phyloP scores from a whole-genome alignment of 2,797 vertebrate genomes.

The Lindbergichthys nudifrons region DNA sequence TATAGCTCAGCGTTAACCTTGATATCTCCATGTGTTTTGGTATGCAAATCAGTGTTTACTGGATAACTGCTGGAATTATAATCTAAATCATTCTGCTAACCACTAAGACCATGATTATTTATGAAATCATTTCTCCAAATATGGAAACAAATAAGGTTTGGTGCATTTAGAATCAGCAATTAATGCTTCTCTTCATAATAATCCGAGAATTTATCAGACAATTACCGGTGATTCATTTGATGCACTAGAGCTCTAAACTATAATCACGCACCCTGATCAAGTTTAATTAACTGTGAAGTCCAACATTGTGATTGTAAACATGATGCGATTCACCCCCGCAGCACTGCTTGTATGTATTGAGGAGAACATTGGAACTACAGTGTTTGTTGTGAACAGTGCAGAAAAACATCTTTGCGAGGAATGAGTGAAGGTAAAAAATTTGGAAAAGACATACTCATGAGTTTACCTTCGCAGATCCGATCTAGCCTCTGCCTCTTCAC shows the following conservation, averaged over 20 bases:
- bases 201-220: conserved; percentile 23
- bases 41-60: conserved; percentile 1
- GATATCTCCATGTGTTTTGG: neutral
- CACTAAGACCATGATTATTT: neutral
- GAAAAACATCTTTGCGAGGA: neutral
- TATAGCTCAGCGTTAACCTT: neutral
- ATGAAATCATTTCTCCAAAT: conserved; percentile 1
- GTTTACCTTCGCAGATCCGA: conserved; percentile 87
- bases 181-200: conserved; percentile 9
- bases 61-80: neutral
- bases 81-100: neutral
- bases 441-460: conserved; percentile 2
- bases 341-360: neutral
- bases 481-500: conserved; percentile 88
- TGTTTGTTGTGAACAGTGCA: neutral
- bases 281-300: conserved; percentile 41
- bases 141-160: neutral
- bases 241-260: conserved; percentile 23
- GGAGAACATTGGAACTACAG: neutral
- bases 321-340: conserved; percentile 10
- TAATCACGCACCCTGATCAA: conserved; percentile 27
- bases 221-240: conserved; percentile 28
- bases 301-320: conserved; percentile 15
- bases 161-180: conserved; percentile 1
- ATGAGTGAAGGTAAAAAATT: conserved; percentile 2